phyloP scores from a whole-genome alignment of 1,140 invertebrate species.

The Lysiphlebus fabarum region DNA sequence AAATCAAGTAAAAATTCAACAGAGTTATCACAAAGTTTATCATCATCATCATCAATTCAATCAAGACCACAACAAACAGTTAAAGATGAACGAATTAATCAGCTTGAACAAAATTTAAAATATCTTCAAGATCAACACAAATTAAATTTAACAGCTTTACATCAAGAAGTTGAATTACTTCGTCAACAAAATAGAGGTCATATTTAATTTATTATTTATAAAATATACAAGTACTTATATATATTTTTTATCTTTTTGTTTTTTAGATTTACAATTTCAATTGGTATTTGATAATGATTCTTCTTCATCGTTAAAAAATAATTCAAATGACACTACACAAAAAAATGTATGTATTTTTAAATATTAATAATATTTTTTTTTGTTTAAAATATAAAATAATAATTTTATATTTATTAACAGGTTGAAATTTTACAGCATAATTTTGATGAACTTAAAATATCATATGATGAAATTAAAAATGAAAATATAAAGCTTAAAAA shows the following conservation, averaged over 20 bases:
- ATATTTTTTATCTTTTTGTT: not conserved
- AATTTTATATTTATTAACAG: slow-evolving; percentile 59
- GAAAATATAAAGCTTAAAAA: slow-evolving; percentile 58
- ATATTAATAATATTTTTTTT: not conserved
- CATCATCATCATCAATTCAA: too few species aligned
- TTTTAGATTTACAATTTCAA: slow-evolving; percentile 71
- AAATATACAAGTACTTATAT: not conserved
- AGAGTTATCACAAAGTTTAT: too few species aligned
- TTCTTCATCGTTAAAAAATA: slow-evolving; percentile 61
- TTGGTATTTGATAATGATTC: slow-evolving; percentile 61
- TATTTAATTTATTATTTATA: not conserved
- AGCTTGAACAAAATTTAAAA: slow-evolving; percentile 70
- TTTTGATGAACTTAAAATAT: slow-evolving; percentile 57
- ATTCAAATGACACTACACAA: slow-evolving; percentile 51
- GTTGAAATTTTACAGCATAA: slow-evolving; percentile 63
- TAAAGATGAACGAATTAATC: slow-evolving; percentile 57
- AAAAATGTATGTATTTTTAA: slow-evolving; percentile 55
- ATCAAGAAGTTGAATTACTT: slow-evolving; percentile 67
- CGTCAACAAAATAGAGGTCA: slow-evolving; percentile 68
- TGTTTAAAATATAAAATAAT: slow-evolving; percentile 32
- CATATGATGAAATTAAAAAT: slow-evolving; percentile 58
- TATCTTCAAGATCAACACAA: slow-evolving; percentile 73
- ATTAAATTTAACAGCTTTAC: slow-evolving; percentile 65
- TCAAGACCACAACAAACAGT: too few species aligned
- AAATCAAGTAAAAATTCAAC: too few species aligned